Conservation (phyloP, 2,888 invertebrate species). For the Fragum whitleyi region DNA sequence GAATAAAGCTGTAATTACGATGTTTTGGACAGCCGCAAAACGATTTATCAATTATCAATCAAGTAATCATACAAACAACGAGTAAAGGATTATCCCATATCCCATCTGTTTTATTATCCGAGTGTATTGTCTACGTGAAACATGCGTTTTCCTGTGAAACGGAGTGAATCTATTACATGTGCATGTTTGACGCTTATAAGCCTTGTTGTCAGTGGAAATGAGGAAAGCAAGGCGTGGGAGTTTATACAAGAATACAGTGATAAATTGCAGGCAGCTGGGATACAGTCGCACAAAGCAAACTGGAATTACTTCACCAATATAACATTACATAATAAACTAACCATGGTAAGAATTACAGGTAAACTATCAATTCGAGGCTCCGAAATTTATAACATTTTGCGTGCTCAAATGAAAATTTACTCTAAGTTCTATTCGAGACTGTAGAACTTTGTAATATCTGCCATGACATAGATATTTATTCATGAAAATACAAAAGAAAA, state of each 20-base stretch:
- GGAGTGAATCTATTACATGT: background rate
- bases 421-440: no score
- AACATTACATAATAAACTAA: background rate
- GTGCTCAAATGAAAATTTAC: no score
- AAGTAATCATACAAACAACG: no score
- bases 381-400: no score
- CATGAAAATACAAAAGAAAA: no score
- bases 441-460: no score
- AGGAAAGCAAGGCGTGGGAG: slow-evolving; percentile 4
- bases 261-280: background rate
- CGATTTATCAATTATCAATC: background rate
- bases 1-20: no score
- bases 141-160: background rate
- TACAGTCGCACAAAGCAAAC: background rate
- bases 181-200: background rate
- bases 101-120: no score
- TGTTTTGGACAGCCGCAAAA: no score
- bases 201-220: background rate
- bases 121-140: background rate
- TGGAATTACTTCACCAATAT: slow-evolving; percentile 27
- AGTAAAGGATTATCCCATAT: no score
- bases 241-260: slow-evolving; percentile 4
- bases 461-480: no score
- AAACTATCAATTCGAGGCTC: no score
- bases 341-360: slow-evolving; percentile 3